phyloP scores from a whole-genome alignment of 2,888 invertebrate genomes.

The Monoplex corrugatus region DNA sequence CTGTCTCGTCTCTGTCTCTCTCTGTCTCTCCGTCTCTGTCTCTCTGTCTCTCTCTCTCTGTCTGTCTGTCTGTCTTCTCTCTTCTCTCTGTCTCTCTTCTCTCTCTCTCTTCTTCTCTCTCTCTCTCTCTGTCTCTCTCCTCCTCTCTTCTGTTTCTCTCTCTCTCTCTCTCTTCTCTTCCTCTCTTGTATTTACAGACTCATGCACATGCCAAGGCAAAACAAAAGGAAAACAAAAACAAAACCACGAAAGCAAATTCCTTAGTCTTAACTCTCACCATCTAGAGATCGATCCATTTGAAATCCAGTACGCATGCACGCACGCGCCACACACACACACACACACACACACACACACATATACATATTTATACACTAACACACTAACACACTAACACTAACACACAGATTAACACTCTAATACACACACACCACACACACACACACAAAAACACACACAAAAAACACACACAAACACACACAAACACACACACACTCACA shows the following conservation, averaged over 20 bases:
- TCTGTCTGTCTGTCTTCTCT: conserved; percentile 28
- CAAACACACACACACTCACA: too few species aligned
- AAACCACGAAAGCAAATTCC: background rate
- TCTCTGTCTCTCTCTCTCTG: conserved; percentile 25
- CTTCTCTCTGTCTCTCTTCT: conserved; percentile 25
- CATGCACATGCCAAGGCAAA: background rate
- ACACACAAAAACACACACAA: too few species aligned
- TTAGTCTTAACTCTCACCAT: background rate
- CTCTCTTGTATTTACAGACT: background rate
- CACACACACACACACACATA: conserved; percentile 18
- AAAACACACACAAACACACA: too few species aligned
- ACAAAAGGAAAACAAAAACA: background rate
- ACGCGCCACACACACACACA: conserved; percentile 16
- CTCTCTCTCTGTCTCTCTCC: conserved; percentile 26
- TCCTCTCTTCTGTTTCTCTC: conserved; percentile 19
- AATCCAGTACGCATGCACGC: background rate
- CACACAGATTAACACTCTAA: too few species aligned
- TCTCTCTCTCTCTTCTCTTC: conserved; percentile 32
- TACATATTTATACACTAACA: too few species aligned
- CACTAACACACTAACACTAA: too few species aligned
- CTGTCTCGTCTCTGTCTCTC: background rate
- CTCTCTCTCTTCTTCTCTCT: conserved; percentile 29
- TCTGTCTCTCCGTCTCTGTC: conserved; percentile 16
- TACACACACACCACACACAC: too few species aligned
- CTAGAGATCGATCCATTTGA: background rate